These are phyloP conservation scores for Drosophila buzzatii DNA, from an alignment of 2,888 invertebrate species.

Conservation along the genomic window DNA sequence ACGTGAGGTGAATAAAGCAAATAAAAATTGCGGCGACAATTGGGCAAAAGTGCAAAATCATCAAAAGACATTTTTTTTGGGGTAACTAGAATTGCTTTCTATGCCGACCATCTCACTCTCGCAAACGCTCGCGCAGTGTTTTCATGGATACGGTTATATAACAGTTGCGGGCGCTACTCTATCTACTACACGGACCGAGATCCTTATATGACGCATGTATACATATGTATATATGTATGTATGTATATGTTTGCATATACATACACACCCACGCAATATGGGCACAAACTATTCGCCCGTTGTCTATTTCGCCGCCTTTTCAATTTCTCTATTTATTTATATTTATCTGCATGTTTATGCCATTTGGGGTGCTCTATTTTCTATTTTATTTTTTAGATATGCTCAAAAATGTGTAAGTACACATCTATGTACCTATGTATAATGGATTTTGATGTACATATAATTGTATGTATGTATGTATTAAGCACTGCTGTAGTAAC, in stretches of 20 bases:
- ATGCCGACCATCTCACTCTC: background rate
- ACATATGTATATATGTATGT: no score
- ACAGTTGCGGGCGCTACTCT: constrained; percentile 19
- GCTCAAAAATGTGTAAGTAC: constrained; percentile 7
- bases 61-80: constrained; percentile 29
- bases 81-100: constrained; percentile 27
- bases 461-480: constrained; percentile 4
- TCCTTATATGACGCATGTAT: constrained; percentile 45
- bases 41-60: constrained; percentile 49
- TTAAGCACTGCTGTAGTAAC: constrained; percentile 23
- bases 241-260: background rate
- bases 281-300: background rate
- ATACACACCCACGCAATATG: background rate
- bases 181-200: constrained; percentile 14
- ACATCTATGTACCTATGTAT: constrained; percentile 1
- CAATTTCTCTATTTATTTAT: constrained; percentile 37
- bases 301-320: constrained; percentile 13
- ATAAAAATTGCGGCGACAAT: constrained; percentile 20
- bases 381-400: background rate
- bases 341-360: constrained; percentile 7
- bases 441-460: constrained; percentile 4
- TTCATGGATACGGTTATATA: constrained; percentile 45
- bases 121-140: background rate
- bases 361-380: constrained; percentile 13
- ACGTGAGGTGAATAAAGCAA: background rate